A percentile compares a stretch with the other conserved stretches of the same genome.
phyloP scores from a whole-genome alignment of 2,888 invertebrate genomes.

The Vanessa cardui region DNA sequence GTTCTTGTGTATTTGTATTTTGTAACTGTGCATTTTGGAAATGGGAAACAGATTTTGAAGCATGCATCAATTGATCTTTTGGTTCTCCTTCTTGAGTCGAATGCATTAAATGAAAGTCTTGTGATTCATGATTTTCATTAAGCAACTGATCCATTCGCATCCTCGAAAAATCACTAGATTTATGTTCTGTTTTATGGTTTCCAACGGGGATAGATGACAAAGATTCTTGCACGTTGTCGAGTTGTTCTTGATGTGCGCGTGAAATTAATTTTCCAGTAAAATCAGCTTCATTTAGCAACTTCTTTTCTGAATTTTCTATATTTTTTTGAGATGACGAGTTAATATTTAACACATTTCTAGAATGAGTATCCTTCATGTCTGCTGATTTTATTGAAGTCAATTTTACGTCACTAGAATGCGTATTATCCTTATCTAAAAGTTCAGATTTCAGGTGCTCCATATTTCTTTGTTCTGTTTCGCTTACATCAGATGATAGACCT shows the following conservation, averaged over 20 bases:
- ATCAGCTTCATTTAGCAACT: neutral
- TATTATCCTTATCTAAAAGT: neutral
- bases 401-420: neutral
- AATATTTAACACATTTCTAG: neutral
- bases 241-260: neutral
- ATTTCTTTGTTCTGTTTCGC: neutral
- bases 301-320: neutral
- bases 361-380: neutral
- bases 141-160: constrained; percentile 7
- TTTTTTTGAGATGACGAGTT: neutral
- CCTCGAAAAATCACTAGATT: constrained; percentile 7
- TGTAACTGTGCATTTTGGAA: neutral
- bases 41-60: neutral
- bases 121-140: neutral
- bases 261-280: neutral
- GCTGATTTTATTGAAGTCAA: neutral
- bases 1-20: constrained; percentile 7
- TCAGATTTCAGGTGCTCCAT: neutral
- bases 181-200: neutral
- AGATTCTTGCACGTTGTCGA: neutral
- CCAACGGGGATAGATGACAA: neutral
- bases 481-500: neutral
- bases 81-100: neutral
- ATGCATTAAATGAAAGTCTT: neutral
- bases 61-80: neutral